Base-by-base conservation (phyloP, 2,797 vertebrate genomes). In the Pogoniulus pusillus region DNA sequence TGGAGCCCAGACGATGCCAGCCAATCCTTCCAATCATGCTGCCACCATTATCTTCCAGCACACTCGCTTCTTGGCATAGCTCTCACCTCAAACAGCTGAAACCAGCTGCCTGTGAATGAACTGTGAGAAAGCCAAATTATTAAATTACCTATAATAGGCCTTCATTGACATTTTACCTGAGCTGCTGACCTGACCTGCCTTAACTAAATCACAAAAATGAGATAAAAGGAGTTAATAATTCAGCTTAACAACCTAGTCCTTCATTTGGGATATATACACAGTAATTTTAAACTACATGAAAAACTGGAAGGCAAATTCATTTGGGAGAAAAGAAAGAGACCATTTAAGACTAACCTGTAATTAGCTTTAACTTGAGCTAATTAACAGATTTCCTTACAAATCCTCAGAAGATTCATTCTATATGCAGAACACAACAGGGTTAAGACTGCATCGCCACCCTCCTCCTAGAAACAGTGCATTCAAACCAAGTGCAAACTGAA, bases 301-400 rank as follows among this genome's bases (percentile, higher is more conserved):
- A 93, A 93, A 83, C 0, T 8, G 30, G 73, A 91, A 87, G 76
- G 74, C 55, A 41, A 91, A 84, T 74, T 85, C 84, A 88, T 75
- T 90, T 41, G 85, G 51, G 87, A 85, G 45, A 82, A 89, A 79
- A 83, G 60, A 82, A 92, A 89, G 6, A 89, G 74, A 79, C n/a
- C 41, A 76, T 84, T 95, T 91, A 92, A 89, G 54, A 84, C 49
- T 53, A 95, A 95, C 77, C 85, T 95, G 89, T 94, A 94, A 95
- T 95, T 95, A 95, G 89, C 88, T 95, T 86, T 76, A 91, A 86
- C 93, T 84, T 32, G 6, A 88, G 62, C 58, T 94, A 94, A 95
- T 94, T 88, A 94, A 94, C 62, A 90, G n/a, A 75, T 92, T 95
- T 86, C 72, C 51, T 65, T 86, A 68, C 59, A 74, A 79, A 93